phyloP scores from a whole-genome alignment of 2,888 invertebrate species.

The Cephalotes varians region DNA sequence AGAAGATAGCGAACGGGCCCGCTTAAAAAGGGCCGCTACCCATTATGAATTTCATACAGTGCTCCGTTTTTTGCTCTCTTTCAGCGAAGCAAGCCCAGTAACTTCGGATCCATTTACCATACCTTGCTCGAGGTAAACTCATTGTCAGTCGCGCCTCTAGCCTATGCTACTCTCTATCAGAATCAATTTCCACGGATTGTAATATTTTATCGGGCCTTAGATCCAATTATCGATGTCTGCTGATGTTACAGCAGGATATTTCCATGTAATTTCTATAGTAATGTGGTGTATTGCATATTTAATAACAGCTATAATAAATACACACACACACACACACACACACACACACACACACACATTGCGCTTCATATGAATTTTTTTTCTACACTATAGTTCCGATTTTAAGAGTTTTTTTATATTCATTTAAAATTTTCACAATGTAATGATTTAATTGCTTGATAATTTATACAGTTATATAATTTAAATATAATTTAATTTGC shows the following conservation, averaged over 20 bases:
- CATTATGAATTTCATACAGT: conserved; percentile 80
- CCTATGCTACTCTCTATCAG: conserved; percentile 59
- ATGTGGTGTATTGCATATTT: conserved; percentile 14
- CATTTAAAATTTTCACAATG: neutral
- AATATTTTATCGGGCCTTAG: conserved; percentile 47
- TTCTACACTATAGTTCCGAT: neutral
- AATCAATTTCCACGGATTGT: conserved; percentile 65
- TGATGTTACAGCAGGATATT: conserved; percentile 18
- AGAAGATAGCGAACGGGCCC: conserved; percentile 52
- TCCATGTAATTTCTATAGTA: conserved; percentile 24
- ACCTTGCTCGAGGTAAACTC: conserved; percentile 63
- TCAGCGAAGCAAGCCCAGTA: conserved; percentile 56
- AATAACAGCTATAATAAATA: neutral
- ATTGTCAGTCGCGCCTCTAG: conserved; percentile 25
- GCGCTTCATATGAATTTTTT: neutral
- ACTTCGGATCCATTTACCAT: conserved; percentile 67
- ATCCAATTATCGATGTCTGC: conserved; percentile 44
- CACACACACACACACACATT: neutral
- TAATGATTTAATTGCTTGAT: conserved; percentile 5
- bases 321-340: too few species aligned
- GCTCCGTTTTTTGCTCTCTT: conserved; percentile 64
- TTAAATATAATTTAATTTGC: too few species aligned
- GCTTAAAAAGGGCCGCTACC: conserved; percentile 75
- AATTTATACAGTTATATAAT: neutral
- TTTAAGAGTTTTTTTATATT: neutral